Base-by-base conservation (phyloP, 2,888 invertebrate species). In the Tryphoninae sp. region DNA sequence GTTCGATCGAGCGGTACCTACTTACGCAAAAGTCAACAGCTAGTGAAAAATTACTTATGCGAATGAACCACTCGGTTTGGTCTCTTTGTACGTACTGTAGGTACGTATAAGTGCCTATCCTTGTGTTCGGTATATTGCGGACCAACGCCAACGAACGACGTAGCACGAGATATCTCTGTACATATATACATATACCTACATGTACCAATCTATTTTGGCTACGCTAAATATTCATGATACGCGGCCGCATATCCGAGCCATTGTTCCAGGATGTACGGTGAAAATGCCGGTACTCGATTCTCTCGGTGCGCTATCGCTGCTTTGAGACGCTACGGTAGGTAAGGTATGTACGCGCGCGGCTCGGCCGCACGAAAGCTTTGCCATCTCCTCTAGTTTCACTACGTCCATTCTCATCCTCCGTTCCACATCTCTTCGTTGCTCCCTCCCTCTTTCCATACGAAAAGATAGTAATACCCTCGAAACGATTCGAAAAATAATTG, bases 221-320 rank as follows among this genome's bases (percentile, higher is more conserved):
- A 81, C 84, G 84, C 85, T 88, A 88, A 88, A 88, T 88, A 88
- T 88, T 88, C 88, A 88, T 87, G 88, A 87, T 87, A 86, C 87
- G 83, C 76, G 84, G 84, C 84, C 84, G 86, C 87, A 82, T 87
- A 87, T 88, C 87, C 88, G 75, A 86, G 84, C 85, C 85, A 88
- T 88, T 88, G 87, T 88, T 86, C 84, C 82, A 85, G 80, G 77
- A 82, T 84, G 75, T 78, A 62, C 68, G 68, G 74, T 83, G 84
- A 84, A 86, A 87, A 85, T 85, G 86, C 83, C 76, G 76, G 74
- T 67, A 80, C 59, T 64, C 77, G 64, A 62, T 23, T 65, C 64
- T 74, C 59, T 78, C 40, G 68, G 33, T 55, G 26, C 23, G 59
- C 49, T 33, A 33, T 65, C 26, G 71, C 51, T 61, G 49, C 40